Evolutionary conservation across 2,888 invertebrate genomes (phyloP).

Genomic region (Himalopsyche kuldschensis): DNA sequence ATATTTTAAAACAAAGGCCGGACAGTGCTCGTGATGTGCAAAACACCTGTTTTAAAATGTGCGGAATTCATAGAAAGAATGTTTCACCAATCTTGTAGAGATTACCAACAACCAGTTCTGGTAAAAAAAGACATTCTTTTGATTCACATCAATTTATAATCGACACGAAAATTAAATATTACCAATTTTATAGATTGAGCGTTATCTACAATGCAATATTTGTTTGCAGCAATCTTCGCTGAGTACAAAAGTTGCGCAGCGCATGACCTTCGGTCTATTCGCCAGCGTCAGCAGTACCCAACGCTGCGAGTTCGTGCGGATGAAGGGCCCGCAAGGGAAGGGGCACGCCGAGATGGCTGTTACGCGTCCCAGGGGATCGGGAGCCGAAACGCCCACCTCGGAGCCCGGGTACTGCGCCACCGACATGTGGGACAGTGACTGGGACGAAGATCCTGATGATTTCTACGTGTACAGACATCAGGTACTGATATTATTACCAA

Average conservation of each 20-base stretch:
- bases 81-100: too few relatives aligned
- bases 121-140: too few relatives aligned
- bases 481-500: constrained; percentile 46
- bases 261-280: constrained; percentile 92
- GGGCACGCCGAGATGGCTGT: constrained; percentile 98
- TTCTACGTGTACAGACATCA: constrained; percentile 80
- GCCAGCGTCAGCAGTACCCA: constrained; percentile 69
- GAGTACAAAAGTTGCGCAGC: constrained; percentile 91
- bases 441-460: constrained; percentile 86
- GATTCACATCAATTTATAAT: too few relatives aligned
- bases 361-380: constrained; percentile 87
- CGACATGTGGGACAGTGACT: constrained; percentile 87
- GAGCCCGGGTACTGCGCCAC: constrained; percentile 86
- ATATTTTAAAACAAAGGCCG: too few relatives aligned
- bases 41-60: too few relatives aligned
- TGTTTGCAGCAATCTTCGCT: constrained; percentile 79
- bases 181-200: too few relatives aligned
- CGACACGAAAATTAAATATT: too few relatives aligned
- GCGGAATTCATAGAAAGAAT: too few relatives aligned
- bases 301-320: constrained; percentile 95
- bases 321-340: constrained; percentile 97
- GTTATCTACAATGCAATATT: background rate
- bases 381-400: constrained; percentile 92
- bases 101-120: too few relatives aligned
- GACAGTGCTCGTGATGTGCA: too few relatives aligned